phyloP scores from a whole-genome alignment of 2,113 vertebrate genomes.

The Prinia subflava region DNA sequence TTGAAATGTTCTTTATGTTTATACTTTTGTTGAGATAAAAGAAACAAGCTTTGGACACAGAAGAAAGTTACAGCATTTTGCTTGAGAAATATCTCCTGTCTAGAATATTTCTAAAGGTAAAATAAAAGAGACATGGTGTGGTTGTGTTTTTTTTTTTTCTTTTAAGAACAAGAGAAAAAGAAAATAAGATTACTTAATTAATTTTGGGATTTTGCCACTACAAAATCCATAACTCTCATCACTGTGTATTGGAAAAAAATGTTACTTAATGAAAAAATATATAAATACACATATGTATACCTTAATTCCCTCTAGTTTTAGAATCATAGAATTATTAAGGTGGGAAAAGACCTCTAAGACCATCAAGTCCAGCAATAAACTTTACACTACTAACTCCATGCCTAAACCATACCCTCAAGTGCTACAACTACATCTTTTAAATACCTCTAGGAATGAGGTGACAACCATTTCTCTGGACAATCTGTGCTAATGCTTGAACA shows the following conservation, averaged over 20 bases:
- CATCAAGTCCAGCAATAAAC: neutral
- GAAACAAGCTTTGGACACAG: neutral
- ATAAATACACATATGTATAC: neutral
- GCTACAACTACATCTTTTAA: neutral
- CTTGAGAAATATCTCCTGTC: neutral
- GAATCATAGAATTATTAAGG: neutral
- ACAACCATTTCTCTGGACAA: neutral
- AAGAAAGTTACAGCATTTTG: neutral
- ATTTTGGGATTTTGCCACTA: neutral
- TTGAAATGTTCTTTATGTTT: neutral
- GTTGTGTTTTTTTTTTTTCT: accelerated
- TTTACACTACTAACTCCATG: accelerated
- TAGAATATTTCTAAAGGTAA: neutral
- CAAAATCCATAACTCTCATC: neutral
- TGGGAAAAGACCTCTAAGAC: neutral
- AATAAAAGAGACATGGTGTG: neutral
- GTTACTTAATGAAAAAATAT: neutral
- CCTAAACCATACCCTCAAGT: neutral
- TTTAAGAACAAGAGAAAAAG: neutral
- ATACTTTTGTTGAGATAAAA: neutral
- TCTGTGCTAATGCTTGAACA: neutral
- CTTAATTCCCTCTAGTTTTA: neutral
- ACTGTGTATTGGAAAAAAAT: neutral
- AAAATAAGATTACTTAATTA: neutral
- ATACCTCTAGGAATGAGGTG: neutral